A percentile compares a stretch with the other conserved stretches of the same genome.
phyloP scores from a whole-genome alignment of 2,797 vertebrate species.

The Remorina albescens region DNA sequence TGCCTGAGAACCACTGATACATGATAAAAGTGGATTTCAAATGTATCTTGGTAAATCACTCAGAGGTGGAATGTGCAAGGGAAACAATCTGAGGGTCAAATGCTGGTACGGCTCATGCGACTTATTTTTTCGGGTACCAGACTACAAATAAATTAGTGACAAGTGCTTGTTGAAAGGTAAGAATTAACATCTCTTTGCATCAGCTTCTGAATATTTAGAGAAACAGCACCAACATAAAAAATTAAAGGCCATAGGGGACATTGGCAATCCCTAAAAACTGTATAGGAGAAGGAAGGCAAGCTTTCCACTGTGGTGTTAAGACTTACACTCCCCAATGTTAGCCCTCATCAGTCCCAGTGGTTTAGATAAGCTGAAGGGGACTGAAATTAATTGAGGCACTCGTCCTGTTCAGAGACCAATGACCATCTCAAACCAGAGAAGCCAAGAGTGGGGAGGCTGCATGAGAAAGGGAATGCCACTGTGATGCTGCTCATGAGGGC shows the following conservation, averaged over 20 bases:
- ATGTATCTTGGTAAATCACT: slow-evolving; percentile 39
- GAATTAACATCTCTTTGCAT: slow-evolving; percentile 1
- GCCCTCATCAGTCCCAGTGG: slow-evolving; percentile 24
- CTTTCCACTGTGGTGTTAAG: not conserved
- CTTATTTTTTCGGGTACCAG: not conserved
- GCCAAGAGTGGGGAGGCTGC: slow-evolving; percentile 3
- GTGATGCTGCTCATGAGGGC: slow-evolving; percentile 27
- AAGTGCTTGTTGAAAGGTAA: not conserved
- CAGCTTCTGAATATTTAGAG: not conserved
- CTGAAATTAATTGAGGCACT: slow-evolving; percentile 42
- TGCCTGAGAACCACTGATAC: slow-evolving; percentile 37
- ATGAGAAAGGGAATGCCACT: slow-evolving; percentile 34
- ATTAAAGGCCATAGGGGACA: slow-evolving; percentile 1
- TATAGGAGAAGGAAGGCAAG: not conserved
- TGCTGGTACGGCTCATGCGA: not conserved
- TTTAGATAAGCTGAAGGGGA: slow-evolving; percentile 38
- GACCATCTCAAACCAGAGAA: slow-evolving; percentile 48
- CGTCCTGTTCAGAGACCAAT: slow-evolving; percentile 39
- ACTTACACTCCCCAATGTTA: slow-evolving; percentile 15
- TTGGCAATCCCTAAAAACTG: slow-evolving; percentile 3
- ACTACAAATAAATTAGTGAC: not conserved
- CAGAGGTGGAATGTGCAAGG: not conserved
- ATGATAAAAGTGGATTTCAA: slow-evolving; percentile 25
- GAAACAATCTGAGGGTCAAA: slow-evolving; percentile 21
- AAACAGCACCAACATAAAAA: not conserved